These are phyloP conservation scores for Scophthalmus maximus DNA, from an alignment of 2,113 vertebrate species.

Conservation along the genomic window DNA sequence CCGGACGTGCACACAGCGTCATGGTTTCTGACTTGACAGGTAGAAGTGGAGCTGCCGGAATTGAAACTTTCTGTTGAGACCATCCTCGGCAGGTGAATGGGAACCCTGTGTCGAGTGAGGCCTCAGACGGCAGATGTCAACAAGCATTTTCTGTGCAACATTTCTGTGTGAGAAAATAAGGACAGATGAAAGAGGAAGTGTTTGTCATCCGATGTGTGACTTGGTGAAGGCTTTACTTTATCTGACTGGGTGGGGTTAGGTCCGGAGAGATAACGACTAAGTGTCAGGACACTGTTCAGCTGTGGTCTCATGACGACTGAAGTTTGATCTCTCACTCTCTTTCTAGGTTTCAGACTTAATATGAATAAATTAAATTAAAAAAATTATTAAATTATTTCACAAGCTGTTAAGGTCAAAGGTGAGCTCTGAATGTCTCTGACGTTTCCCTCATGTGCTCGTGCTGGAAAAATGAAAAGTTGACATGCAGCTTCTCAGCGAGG, in stretches of 20 bases:
- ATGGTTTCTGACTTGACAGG: too few species aligned
- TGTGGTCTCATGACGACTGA: not conserved
- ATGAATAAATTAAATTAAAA: too few species aligned
- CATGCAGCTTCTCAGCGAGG: conserved; percentile 54
- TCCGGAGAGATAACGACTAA: not conserved
- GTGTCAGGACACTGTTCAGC: not conserved
- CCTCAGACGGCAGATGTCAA: conserved; percentile 6
- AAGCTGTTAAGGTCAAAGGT: not conserved
- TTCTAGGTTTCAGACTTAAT: too few species aligned
- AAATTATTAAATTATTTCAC: too few species aligned
- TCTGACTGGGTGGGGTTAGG: not conserved
- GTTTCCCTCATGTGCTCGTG: not conserved
- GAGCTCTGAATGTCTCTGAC: not conserved
- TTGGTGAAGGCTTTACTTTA: not conserved
- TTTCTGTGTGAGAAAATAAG: conserved; percentile 18
- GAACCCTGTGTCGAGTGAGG: not conserved
- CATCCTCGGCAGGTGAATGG: too few species aligned
- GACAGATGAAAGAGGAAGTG: conserved; percentile 57
- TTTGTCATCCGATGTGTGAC: conserved; percentile 33
- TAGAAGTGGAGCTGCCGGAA: too few species aligned
- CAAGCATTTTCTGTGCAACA: conserved; percentile 20
- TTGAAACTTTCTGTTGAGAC: too few species aligned
- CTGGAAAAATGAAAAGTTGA: not conserved
- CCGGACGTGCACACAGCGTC: too few species aligned
- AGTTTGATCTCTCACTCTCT: too few species aligned